These are phyloP conservation scores for Thecocarcelia acutangulata DNA, from an alignment of 2,888 invertebrate species.

Conservation along the genomic window DNA sequence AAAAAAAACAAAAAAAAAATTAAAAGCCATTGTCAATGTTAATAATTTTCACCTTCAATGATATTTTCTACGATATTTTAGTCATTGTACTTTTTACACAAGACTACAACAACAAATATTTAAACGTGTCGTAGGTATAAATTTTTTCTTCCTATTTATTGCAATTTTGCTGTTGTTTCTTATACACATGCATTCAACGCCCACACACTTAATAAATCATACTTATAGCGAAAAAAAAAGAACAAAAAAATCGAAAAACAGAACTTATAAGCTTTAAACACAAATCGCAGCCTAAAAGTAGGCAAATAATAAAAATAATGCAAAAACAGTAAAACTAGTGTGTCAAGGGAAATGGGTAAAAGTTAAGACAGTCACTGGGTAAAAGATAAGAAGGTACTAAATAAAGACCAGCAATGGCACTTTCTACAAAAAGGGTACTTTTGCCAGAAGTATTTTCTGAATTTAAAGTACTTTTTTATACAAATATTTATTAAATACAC, in stretches of 20 bases:
- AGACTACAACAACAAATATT: neutral
- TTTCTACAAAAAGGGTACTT: too few relatives aligned
- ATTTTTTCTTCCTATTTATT: neutral
- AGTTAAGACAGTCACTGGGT: neutral
- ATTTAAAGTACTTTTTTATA: too few relatives aligned
- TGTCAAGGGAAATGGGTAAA: neutral
- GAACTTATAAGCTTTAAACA: constrained; percentile 55
- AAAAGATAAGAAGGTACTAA: too few relatives aligned
- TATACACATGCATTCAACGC: constrained; percentile 17
- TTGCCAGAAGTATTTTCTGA: too few relatives aligned
- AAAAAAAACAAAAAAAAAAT: neutral
- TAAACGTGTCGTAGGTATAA: neutral
- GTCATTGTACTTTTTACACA: constrained; percentile 12
- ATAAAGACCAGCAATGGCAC: too few relatives aligned
- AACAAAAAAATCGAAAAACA: constrained; percentile 21
- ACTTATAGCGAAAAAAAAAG: constrained; percentile 28
- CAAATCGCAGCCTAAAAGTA: constrained; percentile 62
- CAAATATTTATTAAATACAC: too few relatives aligned
- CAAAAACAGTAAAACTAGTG: constrained; percentile 9
- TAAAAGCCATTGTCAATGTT: constrained; percentile 68
- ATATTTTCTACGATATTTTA: constrained; percentile 15
- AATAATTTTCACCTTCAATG: constrained; percentile 65
- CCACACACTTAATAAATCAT: constrained; percentile 46
- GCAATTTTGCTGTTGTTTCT: neutral
- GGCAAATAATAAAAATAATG: constrained; percentile 53